Evolutionary conservation across 2,797 vertebrate species (phyloP).

Genomic region (Pseudocheirus occidentalis): DNA sequence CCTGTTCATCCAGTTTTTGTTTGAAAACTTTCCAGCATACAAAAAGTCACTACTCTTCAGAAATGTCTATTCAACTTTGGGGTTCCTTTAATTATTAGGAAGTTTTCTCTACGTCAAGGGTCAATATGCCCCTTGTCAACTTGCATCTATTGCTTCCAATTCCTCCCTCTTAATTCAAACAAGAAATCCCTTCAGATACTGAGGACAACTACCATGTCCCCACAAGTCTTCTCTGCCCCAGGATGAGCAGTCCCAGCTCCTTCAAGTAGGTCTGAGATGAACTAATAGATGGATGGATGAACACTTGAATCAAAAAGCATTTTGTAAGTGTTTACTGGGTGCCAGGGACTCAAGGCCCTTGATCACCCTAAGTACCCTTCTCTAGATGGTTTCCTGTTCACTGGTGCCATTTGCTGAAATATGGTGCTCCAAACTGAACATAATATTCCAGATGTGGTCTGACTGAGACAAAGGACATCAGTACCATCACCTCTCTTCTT

Average conservation of each 20-base stretch:
- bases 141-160: not conserved
- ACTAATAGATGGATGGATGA: not conserved
- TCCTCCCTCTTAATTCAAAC: not conserved
- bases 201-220: not conserved
- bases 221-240: not conserved
- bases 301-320: not conserved
- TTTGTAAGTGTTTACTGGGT: not conserved
- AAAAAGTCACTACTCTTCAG: not conserved
- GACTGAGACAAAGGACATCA: not conserved
- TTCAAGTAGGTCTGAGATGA: not conserved
- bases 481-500: not conserved
- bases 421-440: not conserved
- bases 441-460: not conserved
- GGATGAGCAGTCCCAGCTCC: not conserved
- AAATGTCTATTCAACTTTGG: not conserved
- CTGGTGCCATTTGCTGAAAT: not conserved
- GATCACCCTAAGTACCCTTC: not conserved
- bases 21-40: not conserved
- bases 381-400: not conserved
- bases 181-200: not conserved
- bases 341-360: not conserved
- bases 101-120: not conserved
- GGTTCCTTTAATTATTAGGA: not conserved
- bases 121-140: not conserved
- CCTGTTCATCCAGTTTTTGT: not conserved